phyloP scores from a whole-genome alignment of 92 coral and sea anemone species.

The Zoanthus sansibaricus region DNA sequence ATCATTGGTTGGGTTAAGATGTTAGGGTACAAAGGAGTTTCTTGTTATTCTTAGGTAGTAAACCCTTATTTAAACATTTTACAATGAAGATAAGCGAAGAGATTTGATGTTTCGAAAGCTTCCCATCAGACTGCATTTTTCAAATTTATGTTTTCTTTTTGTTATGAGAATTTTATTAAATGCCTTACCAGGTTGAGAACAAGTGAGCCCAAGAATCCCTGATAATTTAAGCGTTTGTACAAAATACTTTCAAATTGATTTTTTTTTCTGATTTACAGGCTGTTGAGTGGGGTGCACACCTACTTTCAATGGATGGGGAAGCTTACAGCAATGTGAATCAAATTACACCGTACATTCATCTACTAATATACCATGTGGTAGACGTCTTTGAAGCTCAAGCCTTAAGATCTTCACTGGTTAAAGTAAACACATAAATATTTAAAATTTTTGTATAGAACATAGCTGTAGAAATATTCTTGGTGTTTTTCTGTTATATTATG shows the following conservation, averaged over 20 bases:
- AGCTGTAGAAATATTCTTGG: too few relatives aligned
- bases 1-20: too few relatives aligned
- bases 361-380: neutral
- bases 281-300: neutral
- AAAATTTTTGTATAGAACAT: too few relatives aligned
- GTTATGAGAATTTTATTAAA: neutral
- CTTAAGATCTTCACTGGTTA: neutral
- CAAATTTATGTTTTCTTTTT: neutral
- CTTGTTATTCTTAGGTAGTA: too few relatives aligned
- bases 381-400: neutral
- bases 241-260: neutral
- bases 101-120: too few relatives aligned
- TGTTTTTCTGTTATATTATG: too few relatives aligned
- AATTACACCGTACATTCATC: neutral
- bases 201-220: neutral
- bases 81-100: too few relatives aligned
- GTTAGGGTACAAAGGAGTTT: too few relatives aligned
- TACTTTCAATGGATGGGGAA: neutral
- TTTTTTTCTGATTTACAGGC: neutral
- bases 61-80: too few relatives aligned
- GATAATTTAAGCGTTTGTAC: neutral
- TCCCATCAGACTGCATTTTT: neutral
- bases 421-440: neutral
- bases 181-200: neutral
- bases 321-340: neutral